Conservation (phyloP, 2,113 vertebrate genomes). For the Oxyruncus cristatus region DNA sequence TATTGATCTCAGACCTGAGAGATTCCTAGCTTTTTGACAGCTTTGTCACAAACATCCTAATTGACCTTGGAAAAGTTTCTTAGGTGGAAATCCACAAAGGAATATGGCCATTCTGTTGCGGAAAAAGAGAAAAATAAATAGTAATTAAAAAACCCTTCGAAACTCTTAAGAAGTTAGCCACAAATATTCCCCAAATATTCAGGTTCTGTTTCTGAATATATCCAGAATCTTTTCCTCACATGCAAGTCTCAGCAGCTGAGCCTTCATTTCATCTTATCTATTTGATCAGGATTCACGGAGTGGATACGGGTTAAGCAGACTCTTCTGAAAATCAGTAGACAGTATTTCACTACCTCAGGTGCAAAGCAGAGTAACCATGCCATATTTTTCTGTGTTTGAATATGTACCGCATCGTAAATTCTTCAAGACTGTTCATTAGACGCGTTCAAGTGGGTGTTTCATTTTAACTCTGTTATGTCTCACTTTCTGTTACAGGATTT, state of each 20-base stretch:
- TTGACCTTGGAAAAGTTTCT: background rate
- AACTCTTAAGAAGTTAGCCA: background rate
- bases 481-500: background rate
- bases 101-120: background rate
- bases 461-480: background rate
- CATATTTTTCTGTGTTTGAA: background rate
- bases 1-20: background rate
- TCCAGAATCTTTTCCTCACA: background rate
- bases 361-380: background rate
- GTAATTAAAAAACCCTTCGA: background rate
- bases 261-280: background rate
- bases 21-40: background rate
- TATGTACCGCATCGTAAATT: background rate
- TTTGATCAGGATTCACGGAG: background rate
- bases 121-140: background rate
- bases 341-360: background rate
- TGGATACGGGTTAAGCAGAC: background rate
- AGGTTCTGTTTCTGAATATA: background rate
- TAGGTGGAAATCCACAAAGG: background rate
- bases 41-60: background rate
- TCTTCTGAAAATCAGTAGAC: background rate
- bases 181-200: background rate
- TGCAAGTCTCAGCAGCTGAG: background rate
- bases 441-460: fast-evolving
- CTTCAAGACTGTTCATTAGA: background rate